Conservation (phyloP, 2,797 vertebrate species). For the Argya squamiceps region DNA sequence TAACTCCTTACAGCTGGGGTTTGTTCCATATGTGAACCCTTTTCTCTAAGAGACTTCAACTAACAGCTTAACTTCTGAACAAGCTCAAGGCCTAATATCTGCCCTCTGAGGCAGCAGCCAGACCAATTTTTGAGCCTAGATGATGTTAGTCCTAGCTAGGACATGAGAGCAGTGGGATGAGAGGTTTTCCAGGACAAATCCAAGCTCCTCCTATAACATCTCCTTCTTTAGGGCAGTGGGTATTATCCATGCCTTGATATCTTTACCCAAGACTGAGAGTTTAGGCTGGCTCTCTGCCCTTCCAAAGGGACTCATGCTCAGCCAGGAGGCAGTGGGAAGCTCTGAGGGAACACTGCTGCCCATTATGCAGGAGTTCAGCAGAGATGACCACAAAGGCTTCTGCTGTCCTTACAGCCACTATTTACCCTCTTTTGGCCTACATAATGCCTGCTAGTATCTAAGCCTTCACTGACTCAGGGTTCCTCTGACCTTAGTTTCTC, state of each 20-base stretch:
- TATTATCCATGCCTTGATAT: not conserved
- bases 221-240: not conserved
- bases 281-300: not conserved
- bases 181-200: not conserved
- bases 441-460: not conserved
- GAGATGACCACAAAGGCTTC: not conserved
- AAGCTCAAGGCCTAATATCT: not conserved
- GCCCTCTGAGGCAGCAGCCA: not conserved
- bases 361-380: not conserved
- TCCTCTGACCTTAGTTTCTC: not conserved
- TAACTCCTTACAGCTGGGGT: not conserved
- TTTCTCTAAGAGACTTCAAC: not conserved
- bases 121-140: not conserved
- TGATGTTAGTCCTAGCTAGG: not conserved
- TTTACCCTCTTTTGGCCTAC: not conserved
- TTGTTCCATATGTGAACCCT: not conserved
- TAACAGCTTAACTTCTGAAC: not conserved
- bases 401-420: not conserved
- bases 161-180: not conserved
- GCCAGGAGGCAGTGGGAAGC: not conserved
- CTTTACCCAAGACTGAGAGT: not conserved
- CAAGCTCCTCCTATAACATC: not conserved
- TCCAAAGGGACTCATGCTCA: not conserved
- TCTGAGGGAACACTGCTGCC: not conserved
- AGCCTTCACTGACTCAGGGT: not conserved